A percentile compares a stretch with the other conserved stretches of the same genome.
Evolutionary conservation across 2,797 vertebrate species (phyloP).

Genomic region (Garrulus glandarius): DNA sequence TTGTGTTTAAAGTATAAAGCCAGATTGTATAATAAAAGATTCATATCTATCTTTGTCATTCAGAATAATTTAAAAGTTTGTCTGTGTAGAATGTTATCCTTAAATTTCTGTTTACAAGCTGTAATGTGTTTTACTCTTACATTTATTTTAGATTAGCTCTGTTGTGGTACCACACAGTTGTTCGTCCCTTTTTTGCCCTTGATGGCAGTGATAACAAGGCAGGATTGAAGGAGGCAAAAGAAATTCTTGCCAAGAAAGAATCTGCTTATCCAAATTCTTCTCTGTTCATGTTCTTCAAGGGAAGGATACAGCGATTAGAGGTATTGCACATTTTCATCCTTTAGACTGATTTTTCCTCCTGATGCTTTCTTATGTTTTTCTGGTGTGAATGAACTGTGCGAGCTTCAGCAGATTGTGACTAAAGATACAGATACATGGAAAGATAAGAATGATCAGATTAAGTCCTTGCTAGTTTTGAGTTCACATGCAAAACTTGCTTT

Average conservation of each 20-base stretch:
- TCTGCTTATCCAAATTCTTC: constrained; percentile 95
- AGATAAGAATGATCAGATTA: not conserved
- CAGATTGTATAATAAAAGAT: not conserved
- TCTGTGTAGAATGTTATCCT: not conserved
- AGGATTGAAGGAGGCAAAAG: constrained; percentile 91
- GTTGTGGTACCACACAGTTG: constrained; percentile 98
- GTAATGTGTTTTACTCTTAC: constrained; percentile 20
- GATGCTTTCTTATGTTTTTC: not conserved
- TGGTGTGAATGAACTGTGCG: not conserved
- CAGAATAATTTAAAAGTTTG: not conserved
- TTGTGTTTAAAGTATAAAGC: not conserved
- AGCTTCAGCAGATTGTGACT: not conserved
- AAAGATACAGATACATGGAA: not conserved
- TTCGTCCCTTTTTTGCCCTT: constrained; percentile 96
- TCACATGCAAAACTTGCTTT: not conserved
- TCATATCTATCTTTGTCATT: not conserved
- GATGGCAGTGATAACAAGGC: constrained; percentile 89
- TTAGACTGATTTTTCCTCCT: not conserved
- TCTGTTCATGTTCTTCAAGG: constrained; percentile 98
- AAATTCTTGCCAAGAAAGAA: constrained; percentile 91
- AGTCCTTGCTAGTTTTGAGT: not conserved
- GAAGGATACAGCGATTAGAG: constrained; percentile 96
- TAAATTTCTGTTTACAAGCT: not conserved
- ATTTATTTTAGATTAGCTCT: constrained; percentile 85
- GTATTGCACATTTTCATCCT: constrained; percentile 67